Evolutionary conservation across 2,888 invertebrate genomes (phyloP), one percentile per base, ranked within the genome.

Genomic region (Epirrhoe tristata): DNA sequence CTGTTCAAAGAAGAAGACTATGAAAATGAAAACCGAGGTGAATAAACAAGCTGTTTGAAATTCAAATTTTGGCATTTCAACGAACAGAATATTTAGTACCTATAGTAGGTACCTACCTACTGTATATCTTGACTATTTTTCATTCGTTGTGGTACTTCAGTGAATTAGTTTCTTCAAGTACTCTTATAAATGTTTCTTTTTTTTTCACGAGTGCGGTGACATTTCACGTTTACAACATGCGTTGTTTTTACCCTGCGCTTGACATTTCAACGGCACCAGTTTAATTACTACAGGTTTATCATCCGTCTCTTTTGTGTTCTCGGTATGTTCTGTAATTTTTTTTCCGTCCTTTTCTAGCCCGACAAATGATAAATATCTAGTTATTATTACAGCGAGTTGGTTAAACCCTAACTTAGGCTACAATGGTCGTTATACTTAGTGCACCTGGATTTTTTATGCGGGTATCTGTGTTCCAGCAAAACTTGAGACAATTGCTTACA

Each of bases 241-340:
- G 59, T 75, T 70, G 83, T 89, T 73, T 89, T 88, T 88, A 79
- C 77, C 66, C 66, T 72, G 70, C 73, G 79, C 80, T 78, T 87
- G 89, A 85, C 88, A 91, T 91, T 90, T 89, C 82, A 89, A 87
- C 86, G 81, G 79, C 77, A 81, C 79, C 78, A 81, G 76, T 43
- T 87, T 86, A 89, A 89, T 88, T 2, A 1, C 24, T 24, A 82
- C 67, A 67, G 58, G 56, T 55, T 60, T 75, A 69, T 73, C 60
- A 66, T 68, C 69, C 66, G 64, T 85, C 79, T 73, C 79, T 82
- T 72, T 83, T 77, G 72, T 69, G 53, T 73, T 58, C 52, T 73
- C 66, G 57, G 54, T 56, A n/a, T 16, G 48, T 48, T 5, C n/a
- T 24, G 67, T 72, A 65, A 71, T 51, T 51, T 34, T 51, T 16